Conservation (phyloP, 2,113 vertebrate genomes). For the Esox niger region DNA sequence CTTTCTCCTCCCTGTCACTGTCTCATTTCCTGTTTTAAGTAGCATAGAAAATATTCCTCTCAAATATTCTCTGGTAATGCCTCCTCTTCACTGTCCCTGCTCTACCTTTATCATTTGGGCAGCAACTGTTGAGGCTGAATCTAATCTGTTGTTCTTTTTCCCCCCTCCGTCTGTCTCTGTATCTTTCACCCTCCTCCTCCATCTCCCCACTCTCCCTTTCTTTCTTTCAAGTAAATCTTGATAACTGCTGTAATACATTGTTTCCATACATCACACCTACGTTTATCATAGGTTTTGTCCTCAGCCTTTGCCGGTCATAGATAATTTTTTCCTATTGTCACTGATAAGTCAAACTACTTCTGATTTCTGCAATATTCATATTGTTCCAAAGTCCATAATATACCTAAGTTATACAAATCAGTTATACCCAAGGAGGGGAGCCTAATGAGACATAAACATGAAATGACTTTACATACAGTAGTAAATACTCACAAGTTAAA, state of each 20-base stretch:
- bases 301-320: not conserved
- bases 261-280: constrained; percentile 28
- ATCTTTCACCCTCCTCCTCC: constrained; percentile 24
- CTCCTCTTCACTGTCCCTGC: constrained; percentile 5
- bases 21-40: constrained; percentile 34
- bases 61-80: constrained; percentile 37
- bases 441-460: not conserved
- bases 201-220: constrained; percentile 4
- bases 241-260: constrained; percentile 1
- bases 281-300: not conserved
- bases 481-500: too few species aligned
- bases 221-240: constrained; percentile 11
- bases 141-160: constrained; percentile 65
- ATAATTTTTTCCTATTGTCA: too few species aligned
- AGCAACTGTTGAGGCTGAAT: constrained; percentile 59
- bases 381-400: too few species aligned
- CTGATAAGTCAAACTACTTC: too few species aligned
- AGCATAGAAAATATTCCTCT: constrained; percentile 43
- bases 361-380: too few species aligned
- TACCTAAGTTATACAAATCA: not conserved
- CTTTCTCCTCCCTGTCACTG: constrained; percentile 16
- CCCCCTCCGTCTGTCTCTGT: constrained; percentile 43
- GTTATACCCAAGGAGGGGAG: not conserved
- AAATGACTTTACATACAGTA: not conserved
- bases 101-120: constrained; percentile 33